Percentiles rank a stretch among this genome's conserved stretches.
Evolutionary conservation across 2,888 invertebrate species (phyloP).

Genomic region (Erebia epiphron): DNA sequence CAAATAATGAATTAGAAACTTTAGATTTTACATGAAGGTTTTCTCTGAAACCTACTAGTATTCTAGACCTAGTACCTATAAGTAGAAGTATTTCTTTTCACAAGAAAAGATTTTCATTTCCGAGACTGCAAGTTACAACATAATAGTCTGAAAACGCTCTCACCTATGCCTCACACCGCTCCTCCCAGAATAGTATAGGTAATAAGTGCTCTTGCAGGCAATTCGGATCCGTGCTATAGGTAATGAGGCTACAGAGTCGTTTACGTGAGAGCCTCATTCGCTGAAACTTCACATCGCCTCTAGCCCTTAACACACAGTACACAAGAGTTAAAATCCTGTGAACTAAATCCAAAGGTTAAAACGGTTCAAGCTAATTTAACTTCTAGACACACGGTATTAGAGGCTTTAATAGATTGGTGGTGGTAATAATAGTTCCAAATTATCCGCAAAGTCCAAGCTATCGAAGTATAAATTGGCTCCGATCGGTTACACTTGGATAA

Average conservation of each 20-base stretch:
- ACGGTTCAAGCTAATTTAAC: neutral
- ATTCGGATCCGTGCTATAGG: constrained; percentile 1
- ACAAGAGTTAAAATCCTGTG: neutral
- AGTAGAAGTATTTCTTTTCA: too few species aligned
- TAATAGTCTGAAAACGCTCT: neutral
- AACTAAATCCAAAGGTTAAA: neutral
- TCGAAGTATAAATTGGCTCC: constrained; percentile 29
- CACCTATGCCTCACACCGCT: neutral
- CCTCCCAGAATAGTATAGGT: neutral
- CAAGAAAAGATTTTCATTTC: too few species aligned
- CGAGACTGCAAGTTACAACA: too few species aligned
- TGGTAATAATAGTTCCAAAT: constrained; percentile 21
- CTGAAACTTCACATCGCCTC: neutral
- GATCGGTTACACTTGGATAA: constrained; percentile 16
- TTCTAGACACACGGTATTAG: neutral
- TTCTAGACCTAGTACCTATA: too few species aligned
- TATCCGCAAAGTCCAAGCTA: constrained; percentile 24
- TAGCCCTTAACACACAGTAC: neutral
- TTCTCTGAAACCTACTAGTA: too few species aligned
- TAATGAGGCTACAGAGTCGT: constrained; percentile 4
- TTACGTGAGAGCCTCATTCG: constrained; percentile 2
- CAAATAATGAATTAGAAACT: too few species aligned
- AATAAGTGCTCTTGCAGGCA: neutral
- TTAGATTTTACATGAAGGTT: too few species aligned
- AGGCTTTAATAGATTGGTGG: neutral